Evolutionary conservation across 2,797 vertebrate genomes (phyloP), one percentile per base, ranked within the genome.

Genomic region (Diplodus puntazzo): DNA sequence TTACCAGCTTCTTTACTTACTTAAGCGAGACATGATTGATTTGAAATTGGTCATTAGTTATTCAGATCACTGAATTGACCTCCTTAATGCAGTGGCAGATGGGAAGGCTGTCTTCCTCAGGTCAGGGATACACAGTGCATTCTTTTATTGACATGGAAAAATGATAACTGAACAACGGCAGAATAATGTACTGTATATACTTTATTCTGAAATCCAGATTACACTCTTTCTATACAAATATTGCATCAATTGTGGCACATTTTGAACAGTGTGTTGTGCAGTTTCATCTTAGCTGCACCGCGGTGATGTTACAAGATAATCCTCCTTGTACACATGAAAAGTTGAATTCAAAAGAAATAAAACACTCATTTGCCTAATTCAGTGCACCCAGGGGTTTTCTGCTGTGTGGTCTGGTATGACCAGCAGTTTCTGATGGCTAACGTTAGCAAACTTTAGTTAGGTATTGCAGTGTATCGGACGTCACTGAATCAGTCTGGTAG

Each of bases 241-340:
- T 61, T 81, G 58, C 63, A 80, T 66, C 53, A 13, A 72, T 45
- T 66, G 21, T 88, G 81, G 77, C 84, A 85, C 87, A 64, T 76
- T 69, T 63, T 58, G 16, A 76, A 63, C 50, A 14, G 16, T 75
- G 2, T 0, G 1, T 39, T 71, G 50, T 79, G 54, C 69, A 66
- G 20, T 23, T 58, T 39, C 16, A 30, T 17, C 20, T 3, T 0
- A 20, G 10, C 21, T 69, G 18, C 43, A 70, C 21, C 20, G 14
- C 58, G 59, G 5, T 42, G 20, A 73, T 50, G 57, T 43, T 48
- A 4, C 14, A 46, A 12, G 1, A 46, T 39, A 43, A 2, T 69
- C 17, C 49, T 48, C 1, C 12, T 34, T 46, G 42, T 30, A 25
- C n/a, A 77, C 65, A 42, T 39, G 52, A 11, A 67, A 59, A 18